Evolutionary conservation across 2,113 vertebrate species (phyloP).

Genomic region (Melanerpes aurifrons): DNA sequence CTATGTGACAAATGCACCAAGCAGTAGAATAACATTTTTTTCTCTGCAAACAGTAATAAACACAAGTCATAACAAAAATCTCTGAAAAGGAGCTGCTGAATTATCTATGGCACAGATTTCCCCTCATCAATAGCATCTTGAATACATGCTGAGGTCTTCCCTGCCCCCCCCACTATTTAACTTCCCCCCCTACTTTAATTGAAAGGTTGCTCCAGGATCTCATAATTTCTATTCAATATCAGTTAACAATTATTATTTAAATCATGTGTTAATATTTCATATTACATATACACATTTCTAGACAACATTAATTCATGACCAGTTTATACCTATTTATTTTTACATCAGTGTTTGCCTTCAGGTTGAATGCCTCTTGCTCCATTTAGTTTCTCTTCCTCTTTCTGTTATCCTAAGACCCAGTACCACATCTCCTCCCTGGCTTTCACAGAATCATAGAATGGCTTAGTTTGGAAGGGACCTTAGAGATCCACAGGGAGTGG

Average conservation of each 20-base stretch:
- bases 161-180: no score
- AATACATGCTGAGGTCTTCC: rapidly evolving
- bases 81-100: not conserved
- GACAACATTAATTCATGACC: not conserved
- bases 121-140: not conserved
- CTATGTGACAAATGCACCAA: not conserved
- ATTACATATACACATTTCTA: not conserved
- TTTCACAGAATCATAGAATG: no score
- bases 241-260: not conserved
- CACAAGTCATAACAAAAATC: not conserved
- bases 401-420: not conserved
- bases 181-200: not conserved
- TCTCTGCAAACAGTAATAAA: not conserved
- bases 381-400: not conserved
- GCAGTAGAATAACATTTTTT: not conserved
- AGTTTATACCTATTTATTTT: not conserved
- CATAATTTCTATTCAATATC: not conserved
- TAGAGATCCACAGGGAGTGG: no score
- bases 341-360: not conserved
- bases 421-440: not conserved
- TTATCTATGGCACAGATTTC: not conserved
- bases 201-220: not conserved
- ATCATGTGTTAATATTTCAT: not conserved
- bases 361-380: not conserved
- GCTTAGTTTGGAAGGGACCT: no score